A percentile compares a stretch with the other conserved stretches of the same genome.
These are phyloP conservation scores for Xiphorhynchus elegans DNA, from an alignment of 2,113 vertebrate species.

Conservation along the genomic window DNA sequence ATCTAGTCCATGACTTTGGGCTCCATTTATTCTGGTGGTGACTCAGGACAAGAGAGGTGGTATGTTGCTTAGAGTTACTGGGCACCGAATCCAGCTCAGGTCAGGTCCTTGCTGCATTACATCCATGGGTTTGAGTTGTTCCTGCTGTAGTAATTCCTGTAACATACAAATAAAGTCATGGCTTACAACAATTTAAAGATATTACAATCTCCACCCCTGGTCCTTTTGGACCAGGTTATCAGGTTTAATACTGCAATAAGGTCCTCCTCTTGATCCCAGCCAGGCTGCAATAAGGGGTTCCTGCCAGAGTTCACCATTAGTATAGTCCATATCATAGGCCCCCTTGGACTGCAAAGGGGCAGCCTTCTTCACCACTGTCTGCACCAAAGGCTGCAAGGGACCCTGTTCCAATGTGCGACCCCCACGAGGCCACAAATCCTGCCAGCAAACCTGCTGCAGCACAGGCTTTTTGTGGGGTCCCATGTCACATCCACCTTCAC, in stretches of 20 bases:
- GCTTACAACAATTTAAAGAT: too few species aligned
- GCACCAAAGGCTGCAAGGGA: background rate
- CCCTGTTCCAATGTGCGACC: background rate
- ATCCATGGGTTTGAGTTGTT: too few species aligned
- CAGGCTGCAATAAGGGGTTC: background rate
- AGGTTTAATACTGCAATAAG: background rate
- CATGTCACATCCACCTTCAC: background rate
- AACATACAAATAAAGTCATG: too few species aligned
- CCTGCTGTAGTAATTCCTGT: too few species aligned
- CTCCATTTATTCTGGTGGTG: background rate
- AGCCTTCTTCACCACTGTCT: background rate
- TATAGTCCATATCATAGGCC: background rate
- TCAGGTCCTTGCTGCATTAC: too few species aligned
- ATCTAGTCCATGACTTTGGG: background rate
- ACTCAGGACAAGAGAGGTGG: too few species aligned
- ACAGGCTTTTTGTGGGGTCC: background rate
- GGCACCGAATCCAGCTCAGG: too few species aligned
- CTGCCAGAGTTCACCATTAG: background rate
- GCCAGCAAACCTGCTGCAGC: background rate
- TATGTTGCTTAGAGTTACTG: background rate
- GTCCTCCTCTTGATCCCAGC: background rate
- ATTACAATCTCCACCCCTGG: too few species aligned
- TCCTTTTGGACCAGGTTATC: too few species aligned
- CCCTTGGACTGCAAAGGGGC: background rate
- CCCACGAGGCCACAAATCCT: background rate